Evolutionary conservation across 1,140 invertebrate genomes (phyloP), one percentile per base, ranked within the genome.

Genomic region (Trialeurodes vaporariorum): DNA sequence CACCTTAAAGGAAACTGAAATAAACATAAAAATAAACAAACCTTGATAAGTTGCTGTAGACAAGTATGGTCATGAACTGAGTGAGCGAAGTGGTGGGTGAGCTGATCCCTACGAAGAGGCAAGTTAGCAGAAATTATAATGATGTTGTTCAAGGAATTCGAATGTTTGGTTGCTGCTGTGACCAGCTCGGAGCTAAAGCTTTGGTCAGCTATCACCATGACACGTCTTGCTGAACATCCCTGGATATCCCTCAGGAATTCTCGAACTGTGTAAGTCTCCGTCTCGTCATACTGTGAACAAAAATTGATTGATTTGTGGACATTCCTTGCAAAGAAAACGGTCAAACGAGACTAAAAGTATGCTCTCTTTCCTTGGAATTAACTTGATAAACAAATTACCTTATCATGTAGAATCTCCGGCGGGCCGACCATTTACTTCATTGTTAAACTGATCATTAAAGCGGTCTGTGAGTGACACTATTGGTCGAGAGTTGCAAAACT

Each of bases 161-260:
- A 27, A 13, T 26, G n/a, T 17, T 27, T 27, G 11, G 62, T 61
- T 5, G 69, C 69, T 12, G 62, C 49, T 21, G 21, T 23, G 1
- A 79, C 73, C 5, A 83, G 67, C 61, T 79, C 73, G 0, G 78
- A 80, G 1, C 80, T 74, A 70, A 78, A 81, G 67, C 79, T 82
- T 66, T 83, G 82, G 68, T 84, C 83, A 0, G 77, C 77, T 0
- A 84, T 70, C 2, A 84, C 66, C 25, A 81, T 75, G 1, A 84
- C 78, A n/a, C 79, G 75, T 9, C 76, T 74, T 0, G 83, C 82
- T 24, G 72, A 67, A 71, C 83, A 84, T 12, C 77, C 68, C 0
- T 75, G 68, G 2, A 82, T 72, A 69, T 84, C 83, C 0, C 76
- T 70, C 26, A 81, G 71, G 25, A 84, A 74, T 69, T 84, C 83